Percentiles rank a stretch among this genome's conserved stretches.
Evolutionary conservation across 2,113 vertebrate genomes (phyloP).

Genomic region (Hippocampus comes): DNA sequence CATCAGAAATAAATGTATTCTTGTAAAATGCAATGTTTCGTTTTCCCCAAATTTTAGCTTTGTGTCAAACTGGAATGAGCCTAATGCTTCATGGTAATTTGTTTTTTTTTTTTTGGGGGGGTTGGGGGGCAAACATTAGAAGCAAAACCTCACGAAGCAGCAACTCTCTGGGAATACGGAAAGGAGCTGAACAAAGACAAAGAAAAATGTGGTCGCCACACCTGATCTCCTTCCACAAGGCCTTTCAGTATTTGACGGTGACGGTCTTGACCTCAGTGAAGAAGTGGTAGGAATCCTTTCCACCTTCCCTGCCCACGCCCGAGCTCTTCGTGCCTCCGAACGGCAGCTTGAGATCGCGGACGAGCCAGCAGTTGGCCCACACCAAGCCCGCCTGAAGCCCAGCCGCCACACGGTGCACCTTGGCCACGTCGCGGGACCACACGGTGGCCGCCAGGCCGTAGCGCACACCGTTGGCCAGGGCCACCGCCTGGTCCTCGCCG

Average conservation of each 20-base stretch:
- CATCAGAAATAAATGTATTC: too few species aligned
- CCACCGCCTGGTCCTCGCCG: conserved; percentile 86
- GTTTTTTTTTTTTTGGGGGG: too few species aligned
- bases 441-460: conserved; percentile 86
- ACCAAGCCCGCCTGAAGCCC: conserved; percentile 84
- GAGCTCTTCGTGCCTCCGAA: conserved; percentile 97
- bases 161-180: too few species aligned
- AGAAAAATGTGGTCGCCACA: neutral
- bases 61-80: too few species aligned
- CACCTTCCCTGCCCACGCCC: conserved; percentile 90
- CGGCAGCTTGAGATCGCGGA: conserved; percentile 93
- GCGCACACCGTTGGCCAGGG: conserved; percentile 82
- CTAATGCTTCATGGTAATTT: too few species aligned
- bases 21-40: too few species aligned
- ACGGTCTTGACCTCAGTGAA: conserved; percentile 95
- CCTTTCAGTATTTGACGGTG: conserved; percentile 84
- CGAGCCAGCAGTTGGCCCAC: conserved; percentile 97
- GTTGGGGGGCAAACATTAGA: too few species aligned
- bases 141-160: too few species aligned
- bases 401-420: conserved; percentile 82
- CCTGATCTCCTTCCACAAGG: neutral
- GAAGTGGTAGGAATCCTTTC: conserved; percentile 90
- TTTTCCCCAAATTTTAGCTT: too few species aligned
- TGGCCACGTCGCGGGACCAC: conserved; percentile 85
- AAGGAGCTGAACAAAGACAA: neutral